These are phyloP conservation scores for Julus scanicus DNA, from an alignment of 2,888 invertebrate genomes.

Conservation along the genomic window DNA sequence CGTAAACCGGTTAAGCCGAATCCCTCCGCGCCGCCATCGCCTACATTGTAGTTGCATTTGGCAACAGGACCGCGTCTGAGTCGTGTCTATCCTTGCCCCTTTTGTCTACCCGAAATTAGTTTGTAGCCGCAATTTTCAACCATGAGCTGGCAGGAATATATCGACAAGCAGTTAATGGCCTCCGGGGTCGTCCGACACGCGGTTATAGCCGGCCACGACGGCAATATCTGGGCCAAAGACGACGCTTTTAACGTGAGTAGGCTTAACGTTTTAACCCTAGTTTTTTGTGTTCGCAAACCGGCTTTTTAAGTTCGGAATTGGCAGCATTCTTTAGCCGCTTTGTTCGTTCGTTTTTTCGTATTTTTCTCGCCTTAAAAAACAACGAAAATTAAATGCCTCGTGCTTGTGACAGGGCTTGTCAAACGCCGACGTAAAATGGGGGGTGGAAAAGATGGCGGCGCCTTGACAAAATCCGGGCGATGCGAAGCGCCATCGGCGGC, in stretches of 20 bases:
- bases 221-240: slow-evolving; percentile 94
- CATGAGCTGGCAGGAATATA: slow-evolving; percentile 99
- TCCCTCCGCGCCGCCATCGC: no score
- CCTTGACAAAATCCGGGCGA: neutral
- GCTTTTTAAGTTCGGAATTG: slow-evolving; percentile 12
- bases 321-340: neutral
- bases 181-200: slow-evolving; percentile 95
- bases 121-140: slow-evolving; percentile 41
- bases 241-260: slow-evolving; percentile 91
- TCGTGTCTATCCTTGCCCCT: slow-evolving; percentile 47
- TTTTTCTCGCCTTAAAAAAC: no score
- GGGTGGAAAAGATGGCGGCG: neutral
- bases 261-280: neutral
- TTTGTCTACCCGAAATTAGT: slow-evolving; percentile 51
- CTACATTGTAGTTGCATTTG: neutral
- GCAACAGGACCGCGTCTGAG: neutral
- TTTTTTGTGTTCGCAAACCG: no score
- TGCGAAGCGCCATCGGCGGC: neutral
- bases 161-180: slow-evolving; percentile 95
- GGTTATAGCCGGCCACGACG: slow-evolving; percentile 94
- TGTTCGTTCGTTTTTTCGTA: neutral
- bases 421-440: neutral
- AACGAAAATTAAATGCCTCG: no score
- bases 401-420: neutral
- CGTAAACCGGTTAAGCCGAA: no score